Base-by-base conservation (phyloP, 2,888 invertebrate genomes). In the Hyposoter didymator region DNA sequence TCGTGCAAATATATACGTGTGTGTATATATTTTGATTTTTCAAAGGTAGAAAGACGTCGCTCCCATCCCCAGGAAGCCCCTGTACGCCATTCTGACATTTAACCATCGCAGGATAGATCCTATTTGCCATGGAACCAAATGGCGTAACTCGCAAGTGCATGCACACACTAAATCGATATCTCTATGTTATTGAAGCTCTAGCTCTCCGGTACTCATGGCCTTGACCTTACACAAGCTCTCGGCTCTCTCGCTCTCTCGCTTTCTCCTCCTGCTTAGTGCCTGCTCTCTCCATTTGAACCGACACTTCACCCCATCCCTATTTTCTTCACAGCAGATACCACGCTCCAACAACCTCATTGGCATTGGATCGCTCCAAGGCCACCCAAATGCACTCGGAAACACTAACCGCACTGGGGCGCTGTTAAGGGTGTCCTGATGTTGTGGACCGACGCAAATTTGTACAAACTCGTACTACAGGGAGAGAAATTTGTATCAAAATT, bases 151-250 rank as follows among this genome's bases (percentile, higher is more conserved):
- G 52, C 52, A 69, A 78, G 70, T 59, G 64, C 32, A 59, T 47
- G 70, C 22, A 66, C 35, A 78, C 39, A 35, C 64, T 22, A 47
- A 43, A 78, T 59, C 45, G 64, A 72, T 47, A 59, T 75, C 64
- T 74, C 22, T 28, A 74, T 73, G 75, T 78, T 78, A 69, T 84
- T 55, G 84, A 55, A 72, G 81, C 75, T 75, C 67, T 78, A 81
- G 69, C 81, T 82, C 87, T 81, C 73, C 78, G 82, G 81, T 85
- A 66, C 83, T 66, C 85, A 82, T 84, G 88, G 90, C 92, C 92
- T 91, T 92, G 91, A 91, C 91, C 91, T 91, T 91, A 90, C 88
- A 88, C 89, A 84, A 88, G 88, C 73, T 79, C 75, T 74, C 75
- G 75, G 88, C 88, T 89, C 90, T 85, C 88, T 88, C 89, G 89